Conservation (phyloP, 2,888 invertebrate species). For the Thera obeliscata region DNA sequence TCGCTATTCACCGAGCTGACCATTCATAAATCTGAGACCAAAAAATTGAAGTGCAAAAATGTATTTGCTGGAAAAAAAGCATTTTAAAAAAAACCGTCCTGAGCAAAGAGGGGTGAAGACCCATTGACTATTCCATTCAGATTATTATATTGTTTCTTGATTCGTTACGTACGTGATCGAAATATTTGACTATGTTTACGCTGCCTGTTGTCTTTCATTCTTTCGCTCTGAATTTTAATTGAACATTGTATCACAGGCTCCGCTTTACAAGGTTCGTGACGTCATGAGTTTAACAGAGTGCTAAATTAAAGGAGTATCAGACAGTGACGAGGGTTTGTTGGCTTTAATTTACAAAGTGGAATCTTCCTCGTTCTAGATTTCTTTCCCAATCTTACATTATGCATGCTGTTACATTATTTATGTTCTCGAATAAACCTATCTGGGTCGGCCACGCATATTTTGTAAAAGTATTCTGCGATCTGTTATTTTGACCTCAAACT, state of each 20-base stretch:
- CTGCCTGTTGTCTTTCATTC: slow-evolving; percentile 27
- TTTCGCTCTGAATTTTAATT: slow-evolving; percentile 45
- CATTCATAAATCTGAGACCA: too few relatives aligned
- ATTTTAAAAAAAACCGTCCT: too few relatives aligned
- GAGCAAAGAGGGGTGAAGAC: not conserved
- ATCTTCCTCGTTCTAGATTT: slow-evolving; percentile 23
- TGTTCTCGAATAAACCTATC: slow-evolving; percentile 44
- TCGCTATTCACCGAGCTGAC: too few relatives aligned
- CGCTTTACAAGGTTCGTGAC: slow-evolving; percentile 49
- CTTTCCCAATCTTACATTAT: slow-evolving; percentile 52
- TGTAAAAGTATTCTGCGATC: slow-evolving; percentile 41
- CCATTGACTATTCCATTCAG: slow-evolving; percentile 20
- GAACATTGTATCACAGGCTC: slow-evolving; percentile 42
- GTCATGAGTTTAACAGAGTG: slow-evolving; percentile 59
- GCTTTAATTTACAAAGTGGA: slow-evolving; percentile 49
- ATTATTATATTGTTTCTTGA: slow-evolving; percentile 34
- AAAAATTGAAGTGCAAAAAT: too few relatives aligned
- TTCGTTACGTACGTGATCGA: slow-evolving; percentile 36
- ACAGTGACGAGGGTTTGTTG: slow-evolving; percentile 66
- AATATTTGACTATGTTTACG: slow-evolving; percentile 22
- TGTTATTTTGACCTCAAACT: too few relatives aligned
- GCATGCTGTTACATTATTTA: slow-evolving; percentile 63
- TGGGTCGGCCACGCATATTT: slow-evolving; percentile 41
- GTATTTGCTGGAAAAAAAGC: too few relatives aligned
- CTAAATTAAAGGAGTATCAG: slow-evolving; percentile 66